Evolutionary conservation across 2,888 invertebrate genomes (phyloP), one percentile per base, ranked within the genome.

Genomic region (Drosophila fulvimacula): DNA sequence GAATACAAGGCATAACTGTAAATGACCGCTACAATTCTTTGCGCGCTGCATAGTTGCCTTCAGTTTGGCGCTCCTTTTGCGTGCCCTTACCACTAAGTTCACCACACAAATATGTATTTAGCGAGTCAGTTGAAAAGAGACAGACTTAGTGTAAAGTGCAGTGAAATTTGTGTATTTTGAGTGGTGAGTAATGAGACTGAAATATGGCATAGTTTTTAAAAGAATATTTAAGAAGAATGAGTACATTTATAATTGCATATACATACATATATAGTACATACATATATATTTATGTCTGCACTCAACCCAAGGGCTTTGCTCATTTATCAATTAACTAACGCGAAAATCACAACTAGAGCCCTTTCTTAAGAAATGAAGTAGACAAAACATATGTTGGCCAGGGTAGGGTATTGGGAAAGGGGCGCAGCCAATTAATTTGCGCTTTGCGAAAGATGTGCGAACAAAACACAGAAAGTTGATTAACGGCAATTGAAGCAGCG

Each of bases 241-340:
- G 21, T 34, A 44, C 27, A 56, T 44, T 57, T 46, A 21, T 44
- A 36, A 38, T 30, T 42, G n/a, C 10, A n/a, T 9, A 19, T 0
- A 30, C 5, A 9, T 19, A 11, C 6, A 15, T 34, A 19, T 30
- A 30, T 30, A 10, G n/a, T 38, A n/a, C 38, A 9, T 38, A 38
- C 9, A 38, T 38, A 30, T 15, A 32, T 39, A 17, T 30, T 30
- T 27, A 3, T 53, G 24, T 27, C 13, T 44, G 32, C 4, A 30
- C 39, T 39, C 39, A 39, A 36, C 13, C 17, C 55, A 36, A 60
- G 24, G 34, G 13, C 11, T 57, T 34, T 34, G 64, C 60, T 63
- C 68, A 87, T 84, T 77, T 82, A 80, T 82, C 84, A 86, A 82
- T 86, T 81, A 82, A 78, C 69, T 58, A 64, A 73, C 55, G 70